Evolutionary conservation across 2,888 invertebrate genomes (phyloP), one percentile per base, ranked within the genome.

Genomic region (Diarsia dahlii): DNA sequence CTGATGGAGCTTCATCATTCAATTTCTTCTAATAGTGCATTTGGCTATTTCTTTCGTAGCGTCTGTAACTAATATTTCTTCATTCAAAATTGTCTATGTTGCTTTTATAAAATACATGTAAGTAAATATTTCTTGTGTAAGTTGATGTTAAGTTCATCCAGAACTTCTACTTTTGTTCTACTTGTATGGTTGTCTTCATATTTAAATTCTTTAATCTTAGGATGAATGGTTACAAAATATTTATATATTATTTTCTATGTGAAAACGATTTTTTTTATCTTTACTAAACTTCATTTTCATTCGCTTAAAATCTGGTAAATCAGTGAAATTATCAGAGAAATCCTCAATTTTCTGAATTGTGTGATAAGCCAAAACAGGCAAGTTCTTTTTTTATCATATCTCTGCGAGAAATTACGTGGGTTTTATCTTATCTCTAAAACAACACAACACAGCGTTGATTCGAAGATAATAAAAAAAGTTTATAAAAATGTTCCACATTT

Each of bases 1-100:
- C 89, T 86, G 87, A 85, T 88, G 88, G 91, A 93, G 94, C 92
- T 94, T 78, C 72, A 74, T 72, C 71, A 71, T 79, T 70, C 48
- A 68, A 77, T 75, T 76, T 87, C 71, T 87, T 68, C 81, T 73
- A 63, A 68, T 74, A 78, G 71, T 83, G 66, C 56, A 74, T 78
- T 74, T 78, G 71, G 71, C 69, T 79, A 79, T 73, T 82, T 78
- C 73, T 75, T 67, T 86, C 64, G 60, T 78, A 71, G 68, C 65
- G 18, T 85, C 62, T 71, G 48, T 73, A 45, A 84, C 79, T 82
- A 77, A 78, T 74, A 67, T 69, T 80, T 69, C 75, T 74, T 70
- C 58, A 9, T 68, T 60, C n/a, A 50, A 71, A 58, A 56, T 79
- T 66, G 23, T 68, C 63, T 80, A 46, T 65, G 39, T 83, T 58